Percentiles rank a stretch among this genome's conserved stretches.
phyloP scores from a whole-genome alignment of 2,113 vertebrate species.

The Gymnorhina tibicen region DNA sequence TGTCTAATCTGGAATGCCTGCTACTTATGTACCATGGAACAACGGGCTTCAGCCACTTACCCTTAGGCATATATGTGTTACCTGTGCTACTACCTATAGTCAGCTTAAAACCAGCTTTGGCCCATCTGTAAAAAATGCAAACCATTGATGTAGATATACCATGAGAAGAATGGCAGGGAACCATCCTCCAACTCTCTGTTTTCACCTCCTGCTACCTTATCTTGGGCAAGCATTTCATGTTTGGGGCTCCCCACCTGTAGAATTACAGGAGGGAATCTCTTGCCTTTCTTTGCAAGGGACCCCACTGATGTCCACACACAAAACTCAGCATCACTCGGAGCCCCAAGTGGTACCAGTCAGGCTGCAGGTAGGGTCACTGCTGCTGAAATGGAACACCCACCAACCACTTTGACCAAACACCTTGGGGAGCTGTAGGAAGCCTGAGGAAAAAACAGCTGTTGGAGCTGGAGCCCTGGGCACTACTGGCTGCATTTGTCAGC shows the following conservation, averaged over 20 bases:
- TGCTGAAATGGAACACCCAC: background rate
- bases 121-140: background rate
- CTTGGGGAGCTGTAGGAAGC: background rate
- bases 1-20: background rate
- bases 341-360: rapidly evolving
- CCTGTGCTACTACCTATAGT: background rate
- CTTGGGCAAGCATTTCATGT: background rate
- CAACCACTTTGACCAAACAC: background rate
- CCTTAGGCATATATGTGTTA: background rate
- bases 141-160: background rate
- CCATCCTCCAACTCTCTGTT: background rate
- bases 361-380: background rate
- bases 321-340: background rate
- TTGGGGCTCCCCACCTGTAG: background rate
- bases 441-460: background rate
- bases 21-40: background rate
- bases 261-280: background rate
- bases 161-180: background rate
- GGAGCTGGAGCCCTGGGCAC: background rate
- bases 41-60: background rate
- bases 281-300: background rate
- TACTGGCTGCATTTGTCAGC: background rate
- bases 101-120: background rate
- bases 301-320: background rate
- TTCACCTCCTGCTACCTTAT: background rate